Evolutionary conservation across 2,888 invertebrate species (phyloP), one percentile per base, ranked within the genome.

Genomic region (Apodemia mormo): DNA sequence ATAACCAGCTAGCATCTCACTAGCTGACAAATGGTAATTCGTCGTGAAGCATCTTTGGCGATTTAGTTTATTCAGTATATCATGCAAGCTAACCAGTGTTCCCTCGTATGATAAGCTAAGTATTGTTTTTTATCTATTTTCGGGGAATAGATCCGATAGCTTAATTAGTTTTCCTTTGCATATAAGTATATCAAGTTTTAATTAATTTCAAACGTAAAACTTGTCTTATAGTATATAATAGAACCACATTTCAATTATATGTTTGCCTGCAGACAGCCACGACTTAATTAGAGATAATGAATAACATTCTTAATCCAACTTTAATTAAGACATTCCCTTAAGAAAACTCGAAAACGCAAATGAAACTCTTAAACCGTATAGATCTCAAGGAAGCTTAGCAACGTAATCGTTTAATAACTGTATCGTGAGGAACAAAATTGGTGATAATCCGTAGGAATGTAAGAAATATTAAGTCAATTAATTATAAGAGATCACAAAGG

Each of bases 401-500:
- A 73, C 75, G 77, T 85, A 84, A 85, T 85, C 83, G 81, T 78
- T 75, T 81, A 78, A 81, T 79, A 81, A 79, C 78, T 78, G 76
- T 78, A 81, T 81, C 80, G 79, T 77, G 72, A 73, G 70, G 72
- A 69, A 75, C 84, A 81, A 88, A 88, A 89, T 88, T 88, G 85
- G 82, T 81, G 84, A 82, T 83, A 85, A 84, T 86, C 85, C 84
- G 81, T 79, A 80, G 79, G 77, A 86, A 84, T 87, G 81, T 85
- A 87, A 87, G 86, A 89, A 85, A 88, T 86, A 88, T 88, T 86
- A 87, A 86, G 85, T 85, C 84, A 86, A 88, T 89, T 89, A 87
- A 88, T 89, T 88, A 88, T 74, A 77, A 68, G 78, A 83, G 84
- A 86, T 87, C 85, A 89, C 85, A 88, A 87, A 86, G 83, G 85